Base-by-base conservation (phyloP, 2,797 vertebrate genomes). In the Melanotaenia parkinsoni region DNA sequence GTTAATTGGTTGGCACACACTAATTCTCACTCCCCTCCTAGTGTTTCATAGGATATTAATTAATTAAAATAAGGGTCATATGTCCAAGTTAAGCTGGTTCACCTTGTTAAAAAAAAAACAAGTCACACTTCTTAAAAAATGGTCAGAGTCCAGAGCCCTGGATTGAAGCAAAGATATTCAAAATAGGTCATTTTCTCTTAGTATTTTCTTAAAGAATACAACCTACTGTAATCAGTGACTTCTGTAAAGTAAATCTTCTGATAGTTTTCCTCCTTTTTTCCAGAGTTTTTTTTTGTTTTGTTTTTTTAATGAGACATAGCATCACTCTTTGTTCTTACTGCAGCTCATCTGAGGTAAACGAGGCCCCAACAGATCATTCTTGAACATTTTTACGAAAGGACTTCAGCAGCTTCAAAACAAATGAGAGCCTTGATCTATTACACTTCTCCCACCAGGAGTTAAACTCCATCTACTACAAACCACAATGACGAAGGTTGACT, bases 281-380 rank as follows among this genome's bases (percentile, higher is more conserved):
- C 70, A 72, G 74, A 82, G 70, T 58, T 38, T 65, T 70, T 76
- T 54, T 30, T 30, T 30, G 28, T 30, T 30, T 30, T 30, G 4
- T 30, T 30, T 30, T 30, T 30, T 30, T 30, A 30, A 68, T 72
- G 74, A 79, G 58, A 20, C 60, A n/a, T 58, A 78, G 81, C 82
- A 66, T 58, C 37, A 67, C 66, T 67, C 56, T 65, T 59, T 79
- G 75, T 76, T 79, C 84, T 63, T 82, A 26, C 63, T 33, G 71
- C 40, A 70, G 69, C 74, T 81, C 65, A 62, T 81, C 65, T 76
- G 59, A 63, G 63, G 60, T 54, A 61, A 77, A 63, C 60, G 28
- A 26, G 62, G 60, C 74, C 70, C 74, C 50, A 64, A 73, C 16
- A 73, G 24, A 28, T 33, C 2, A 4, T 63, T 65, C 24, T 51